Conservation (phyloP, 2,888 invertebrate genomes). For the Ormyrus nitidulus region DNA sequence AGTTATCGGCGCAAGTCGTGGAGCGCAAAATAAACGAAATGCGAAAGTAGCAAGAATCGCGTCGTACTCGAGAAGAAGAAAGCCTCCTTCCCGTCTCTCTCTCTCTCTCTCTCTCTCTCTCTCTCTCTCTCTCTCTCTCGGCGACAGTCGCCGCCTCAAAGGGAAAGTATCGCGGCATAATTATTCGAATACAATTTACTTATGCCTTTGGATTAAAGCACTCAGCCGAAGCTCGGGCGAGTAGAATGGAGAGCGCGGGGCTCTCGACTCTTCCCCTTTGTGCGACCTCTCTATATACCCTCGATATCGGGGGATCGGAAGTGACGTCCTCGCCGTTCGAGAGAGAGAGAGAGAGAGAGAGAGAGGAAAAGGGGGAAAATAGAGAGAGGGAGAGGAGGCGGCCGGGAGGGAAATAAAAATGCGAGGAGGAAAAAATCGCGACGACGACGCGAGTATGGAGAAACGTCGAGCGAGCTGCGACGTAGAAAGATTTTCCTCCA, state of each 20-base stretch:
- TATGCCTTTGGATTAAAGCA: constrained; percentile 54
- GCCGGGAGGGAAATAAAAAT: background rate
- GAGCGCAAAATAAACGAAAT: constrained; percentile 32
- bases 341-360: constrained; percentile 48
- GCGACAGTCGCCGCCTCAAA: constrained; percentile 40
- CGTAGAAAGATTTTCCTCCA: constrained; percentile 52
- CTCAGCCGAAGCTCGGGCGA: constrained; percentile 40
- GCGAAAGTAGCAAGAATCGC: background rate
- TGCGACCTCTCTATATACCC: constrained; percentile 15
- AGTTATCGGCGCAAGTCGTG: constrained; percentile 5
- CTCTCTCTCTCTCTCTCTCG: too few species aligned
- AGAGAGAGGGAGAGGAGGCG: constrained; percentile 38
- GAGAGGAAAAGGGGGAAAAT: constrained; percentile 33
- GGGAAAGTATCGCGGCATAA: constrained; percentile 48
- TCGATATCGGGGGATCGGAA: constrained; percentile 53
- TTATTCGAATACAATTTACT: constrained; percentile 55
- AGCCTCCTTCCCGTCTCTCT: background rate
- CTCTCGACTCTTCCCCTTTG: constrained; percentile 18
- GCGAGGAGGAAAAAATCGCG: too few species aligned
- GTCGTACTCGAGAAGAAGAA: background rate
- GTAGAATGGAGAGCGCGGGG: background rate
- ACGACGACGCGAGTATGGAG: background rate
- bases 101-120: too few species aligned
- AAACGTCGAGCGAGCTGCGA: constrained; percentile 20
- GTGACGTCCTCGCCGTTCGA: constrained; percentile 40